Evolutionary conservation across 2,797 vertebrate species (phyloP), one percentile per base, ranked within the genome.

Genomic region (Darevskia mixta): DNA sequence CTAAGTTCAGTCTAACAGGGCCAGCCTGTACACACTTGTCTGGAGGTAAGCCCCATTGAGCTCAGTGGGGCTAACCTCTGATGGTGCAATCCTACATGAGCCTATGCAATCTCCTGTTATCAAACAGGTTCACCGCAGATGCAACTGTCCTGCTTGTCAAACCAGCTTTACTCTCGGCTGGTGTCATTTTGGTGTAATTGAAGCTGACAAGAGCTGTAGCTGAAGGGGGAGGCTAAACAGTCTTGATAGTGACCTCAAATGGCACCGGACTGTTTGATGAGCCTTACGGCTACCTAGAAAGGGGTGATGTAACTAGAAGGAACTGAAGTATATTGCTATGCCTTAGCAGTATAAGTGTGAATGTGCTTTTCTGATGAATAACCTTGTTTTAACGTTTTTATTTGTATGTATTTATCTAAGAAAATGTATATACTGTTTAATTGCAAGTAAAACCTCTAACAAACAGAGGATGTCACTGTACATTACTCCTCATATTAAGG

Each of bases 111-210:
- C 80, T 94, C 92, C 94, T 25, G 20, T 91, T 92, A 92, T 90
- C 92, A 79, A 84, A 92, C 85, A 66, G 91, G 81, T 90, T 92
- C 73, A 86, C 27, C 80, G 86, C 73, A 88, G 89, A 90, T 89
- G 86, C 92, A 90, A 92, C 85, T 93, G 94, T 86, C 90, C 87
- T 91, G 92, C 81, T 90, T 88, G 76, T 86, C 58, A 79, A 72
- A 79, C 8, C 38, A 88, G 75, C 67, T 89, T 88, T 35, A 67
- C 32, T 89, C 88, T 85, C 85, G 66, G 80, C 83, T 79, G 86
- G 84, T 90, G 86, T 89, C 90, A 84, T 6, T 32, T 20, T 35
- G 84, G 58, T 43, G 49, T 92, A 93, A 95, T 95, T 93, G 90
- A 95, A 93, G 64, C 79, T 92, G 94, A 95, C 89, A 87, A 41